Base-by-base conservation (phyloP, 2,888 invertebrate species). In the Epistrophe grossulariae region DNA sequence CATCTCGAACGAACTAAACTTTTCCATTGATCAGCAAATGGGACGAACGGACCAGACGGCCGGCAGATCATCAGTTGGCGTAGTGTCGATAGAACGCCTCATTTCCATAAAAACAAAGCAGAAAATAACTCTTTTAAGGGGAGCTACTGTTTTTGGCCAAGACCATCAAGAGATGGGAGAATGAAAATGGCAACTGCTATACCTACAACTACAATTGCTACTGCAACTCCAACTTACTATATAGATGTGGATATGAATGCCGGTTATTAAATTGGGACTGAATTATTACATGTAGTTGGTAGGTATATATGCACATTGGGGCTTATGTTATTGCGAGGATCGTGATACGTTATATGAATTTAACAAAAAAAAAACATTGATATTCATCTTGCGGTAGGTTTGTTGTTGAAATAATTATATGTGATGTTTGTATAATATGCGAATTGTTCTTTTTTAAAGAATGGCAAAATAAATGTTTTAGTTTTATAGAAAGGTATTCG, bases 41-140 rank as follows among this genome's bases (percentile, higher is more conserved):
- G 50, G 59, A 71, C 43, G 62, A 50, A 38, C 11, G 24, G 43
- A 40, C n/a, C 59, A 79, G 59, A 38, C 7, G 62, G 43, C 24
- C n/a, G 19, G 50, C 13, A 68, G 72, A 66, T 48, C 84, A 66
- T 48, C 84, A 84, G 80, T 68, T 84, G 81, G 71, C 64, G 77
- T 77, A 82, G 85, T 85, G 85, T 82, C 73, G 85, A 82, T 82
- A 85, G 82, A 82, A 82, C 85, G 77, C 85, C 82, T 85, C 78
- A 82, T 85, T 85, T 82, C 85, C 85, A 85, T 85, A 85, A 85
- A 85, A 82, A 85, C 82, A 85, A 82, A 82, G 78, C 78, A 82
- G 55, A 78, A 82, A 85, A 85, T 82, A 78, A 72, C 77, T 82
- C 73, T 80, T 80, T 84, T 78, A 81, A 40, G 40, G 35, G 52